Evolutionary conservation across 2,888 invertebrate species (phyloP).

Genomic region (Mesochorus sp.): DNA sequence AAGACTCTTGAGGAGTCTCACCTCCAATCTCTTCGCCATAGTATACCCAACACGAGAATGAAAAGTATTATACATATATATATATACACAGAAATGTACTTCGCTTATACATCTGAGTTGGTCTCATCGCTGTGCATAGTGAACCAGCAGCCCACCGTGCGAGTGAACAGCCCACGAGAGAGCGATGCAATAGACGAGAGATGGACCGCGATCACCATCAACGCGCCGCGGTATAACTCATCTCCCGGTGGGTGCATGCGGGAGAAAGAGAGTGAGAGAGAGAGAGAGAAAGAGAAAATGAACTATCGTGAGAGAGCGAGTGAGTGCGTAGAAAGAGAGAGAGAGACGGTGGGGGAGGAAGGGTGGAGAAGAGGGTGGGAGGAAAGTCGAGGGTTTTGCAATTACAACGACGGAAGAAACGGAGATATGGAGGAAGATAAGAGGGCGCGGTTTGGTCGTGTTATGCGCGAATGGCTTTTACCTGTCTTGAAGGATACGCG

Average conservation of each 20-base stretch:
- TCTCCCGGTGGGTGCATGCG: slow-evolving; percentile 63
- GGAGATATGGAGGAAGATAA: slow-evolving; percentile 66
- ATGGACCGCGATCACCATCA: slow-evolving; percentile 52
- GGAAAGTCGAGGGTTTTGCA: slow-evolving; percentile 65
- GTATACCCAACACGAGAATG: slow-evolving; percentile 17
- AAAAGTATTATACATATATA: not conserved
- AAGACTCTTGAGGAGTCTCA: slow-evolving; percentile 70
- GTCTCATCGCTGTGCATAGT: slow-evolving; percentile 41
- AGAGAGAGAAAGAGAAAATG: slow-evolving; percentile 10
- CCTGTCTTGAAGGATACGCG: slow-evolving; percentile 24
- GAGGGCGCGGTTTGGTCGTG: slow-evolving; percentile 61
- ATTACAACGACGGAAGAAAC: slow-evolving; percentile 77
- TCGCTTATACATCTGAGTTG: slow-evolving; percentile 31
- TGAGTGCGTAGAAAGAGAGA: slow-evolving; percentile 34
- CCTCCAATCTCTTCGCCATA: slow-evolving; percentile 60
- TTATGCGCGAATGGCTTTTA: slow-evolving; percentile 32
- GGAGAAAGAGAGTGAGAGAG: slow-evolving; percentile 20
- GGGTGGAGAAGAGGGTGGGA: not conserved
- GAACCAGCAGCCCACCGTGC: slow-evolving; percentile 64
- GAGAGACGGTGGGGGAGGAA: not conserved
- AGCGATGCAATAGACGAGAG: slow-evolving; percentile 30
- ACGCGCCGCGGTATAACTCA: slow-evolving; percentile 65
- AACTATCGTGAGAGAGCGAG: slow-evolving; percentile 24
- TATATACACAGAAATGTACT: not conserved
- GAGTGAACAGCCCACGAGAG: slow-evolving; percentile 48